These are phyloP conservation scores for Pocota personata DNA, from an alignment of 2,888 invertebrate genomes.

Conservation along the genomic window DNA sequence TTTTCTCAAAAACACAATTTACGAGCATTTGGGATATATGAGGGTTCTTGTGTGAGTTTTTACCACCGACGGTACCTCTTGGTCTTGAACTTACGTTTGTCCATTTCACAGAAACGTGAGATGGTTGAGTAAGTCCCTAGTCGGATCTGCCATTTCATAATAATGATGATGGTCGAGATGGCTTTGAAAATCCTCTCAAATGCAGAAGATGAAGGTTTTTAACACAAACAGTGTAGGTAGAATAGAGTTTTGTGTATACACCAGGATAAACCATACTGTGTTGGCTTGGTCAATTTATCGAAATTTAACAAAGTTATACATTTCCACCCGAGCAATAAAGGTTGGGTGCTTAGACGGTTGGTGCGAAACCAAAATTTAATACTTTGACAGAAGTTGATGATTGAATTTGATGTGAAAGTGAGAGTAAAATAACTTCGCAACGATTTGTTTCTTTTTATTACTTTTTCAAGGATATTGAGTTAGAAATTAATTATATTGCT, in stretches of 20 bases:
- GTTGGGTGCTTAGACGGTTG: background rate
- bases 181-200: constrained; percentile 9
- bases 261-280: constrained; percentile 24
- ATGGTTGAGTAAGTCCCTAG: constrained; percentile 32
- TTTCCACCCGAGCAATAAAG: background rate
- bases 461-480: background rate
- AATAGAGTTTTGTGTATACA: background rate
- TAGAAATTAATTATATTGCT: background rate
- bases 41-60: background rate
- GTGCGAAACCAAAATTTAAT: constrained; percentile 16
- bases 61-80: background rate
- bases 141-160: constrained; percentile 3
- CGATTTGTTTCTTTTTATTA: constrained; percentile 15
- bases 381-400: constrained; percentile 6
- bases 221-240: background rate
- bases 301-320: constrained; percentile 58
- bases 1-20: constrained; percentile 48
- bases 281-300: constrained; percentile 60
- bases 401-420: constrained; percentile 19
- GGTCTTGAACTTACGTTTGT: constrained; percentile 1
- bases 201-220: constrained; percentile 16
- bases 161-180: constrained; percentile 9
- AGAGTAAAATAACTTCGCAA: constrained; percentile 19
- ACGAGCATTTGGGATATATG: constrained; percentile 10
- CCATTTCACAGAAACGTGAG: constrained; percentile 36